Evolutionary conservation across 2,797 vertebrate species (phyloP).

Genomic region (Halcyon leucocephala): DNA sequence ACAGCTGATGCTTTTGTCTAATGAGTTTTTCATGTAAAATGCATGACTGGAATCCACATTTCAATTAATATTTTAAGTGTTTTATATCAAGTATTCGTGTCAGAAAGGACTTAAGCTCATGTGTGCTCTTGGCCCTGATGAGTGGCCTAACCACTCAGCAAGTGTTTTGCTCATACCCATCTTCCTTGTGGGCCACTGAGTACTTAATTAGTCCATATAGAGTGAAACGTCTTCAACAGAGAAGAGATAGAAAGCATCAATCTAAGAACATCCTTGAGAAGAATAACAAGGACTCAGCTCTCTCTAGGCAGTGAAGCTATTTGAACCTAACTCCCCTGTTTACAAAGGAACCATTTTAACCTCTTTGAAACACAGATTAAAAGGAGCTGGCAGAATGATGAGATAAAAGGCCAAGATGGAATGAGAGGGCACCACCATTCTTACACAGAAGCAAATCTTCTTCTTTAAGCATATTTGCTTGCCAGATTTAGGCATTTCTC

Average conservation of each 20-base stretch:
- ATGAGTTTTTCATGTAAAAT: constrained; percentile 68
- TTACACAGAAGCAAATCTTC: neutral
- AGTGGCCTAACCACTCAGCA: constrained; percentile 25
- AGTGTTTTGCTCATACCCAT: constrained; percentile 8
- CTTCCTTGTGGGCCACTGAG: neutral
- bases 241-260: neutral
- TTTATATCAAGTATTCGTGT: constrained; percentile 54
- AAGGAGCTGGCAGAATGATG: neutral
- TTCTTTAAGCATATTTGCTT: neutral
- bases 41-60: constrained; percentile 58
- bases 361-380: neutral
- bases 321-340: neutral
- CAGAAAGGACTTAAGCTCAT: constrained; percentile 8
- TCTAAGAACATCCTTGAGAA: constrained; percentile 40
- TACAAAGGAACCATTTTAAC: constrained; percentile 20
- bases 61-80: constrained; percentile 70
- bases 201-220: constrained; percentile 45
- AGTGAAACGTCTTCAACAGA: constrained; percentile 16
- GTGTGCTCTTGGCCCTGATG: constrained; percentile 9
- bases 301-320: constrained; percentile 1
- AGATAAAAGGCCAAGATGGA: neutral
- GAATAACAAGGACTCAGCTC: constrained; percentile 13
- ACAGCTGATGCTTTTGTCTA: constrained; percentile 44
- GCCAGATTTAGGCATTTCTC: neutral
- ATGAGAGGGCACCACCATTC: neutral